Conservation (phyloP, 2,888 invertebrate species). For the Drosophila birchii region DNA sequence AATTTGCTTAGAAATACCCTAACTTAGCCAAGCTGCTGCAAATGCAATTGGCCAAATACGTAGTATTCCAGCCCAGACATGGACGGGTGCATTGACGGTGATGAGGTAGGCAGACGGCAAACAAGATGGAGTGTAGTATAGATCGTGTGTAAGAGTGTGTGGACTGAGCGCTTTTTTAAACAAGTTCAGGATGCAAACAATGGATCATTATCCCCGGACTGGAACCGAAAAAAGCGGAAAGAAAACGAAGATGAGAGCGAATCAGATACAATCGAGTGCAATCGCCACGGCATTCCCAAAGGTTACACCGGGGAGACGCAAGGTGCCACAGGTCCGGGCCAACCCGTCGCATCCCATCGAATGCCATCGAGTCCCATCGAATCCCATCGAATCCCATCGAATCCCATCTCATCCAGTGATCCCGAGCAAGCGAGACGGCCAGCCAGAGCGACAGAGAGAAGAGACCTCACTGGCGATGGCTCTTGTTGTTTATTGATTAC, state of each 20-base stretch:
- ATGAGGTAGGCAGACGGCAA: slow-evolving; percentile 58
- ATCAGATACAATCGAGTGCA: slow-evolving; percentile 79
- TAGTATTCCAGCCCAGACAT: slow-evolving; percentile 50
- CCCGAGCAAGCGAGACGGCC: slow-evolving; percentile 23
- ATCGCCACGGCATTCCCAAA: slow-evolving; percentile 76
- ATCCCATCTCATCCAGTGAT: slow-evolving; percentile 28
- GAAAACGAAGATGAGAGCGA: slow-evolving; percentile 23
- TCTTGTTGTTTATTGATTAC: slow-evolving; percentile 83
- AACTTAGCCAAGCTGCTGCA: slow-evolving; percentile 61
- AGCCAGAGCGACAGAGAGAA: slow-evolving; percentile 14
- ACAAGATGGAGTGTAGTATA: slow-evolving; percentile 62
- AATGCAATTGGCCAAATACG: slow-evolving; percentile 52
- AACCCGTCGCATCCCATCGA: slow-evolving; percentile 7
- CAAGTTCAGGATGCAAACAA: slow-evolving; percentile 84
- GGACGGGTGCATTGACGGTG: slow-evolving; percentile 62
- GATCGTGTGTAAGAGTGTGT: slow-evolving; percentile 47
- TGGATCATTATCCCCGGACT: slow-evolving; percentile 83
- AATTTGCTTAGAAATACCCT: slow-evolving; percentile 68
- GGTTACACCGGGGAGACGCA: slow-evolving; percentile 62
- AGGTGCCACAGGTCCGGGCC: slow-evolving; percentile 56
- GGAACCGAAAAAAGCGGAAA: slow-evolving; percentile 64
- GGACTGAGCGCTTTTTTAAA: slow-evolving; percentile 81
- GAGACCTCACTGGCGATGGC: slow-evolving; percentile 69
- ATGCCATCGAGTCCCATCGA: slow-evolving; percentile 1
- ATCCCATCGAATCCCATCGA: slow-evolving; percentile 5